phyloP scores from a whole-genome alignment of 1,140 invertebrate species.

The Anadara kagoshimensis region DNA sequence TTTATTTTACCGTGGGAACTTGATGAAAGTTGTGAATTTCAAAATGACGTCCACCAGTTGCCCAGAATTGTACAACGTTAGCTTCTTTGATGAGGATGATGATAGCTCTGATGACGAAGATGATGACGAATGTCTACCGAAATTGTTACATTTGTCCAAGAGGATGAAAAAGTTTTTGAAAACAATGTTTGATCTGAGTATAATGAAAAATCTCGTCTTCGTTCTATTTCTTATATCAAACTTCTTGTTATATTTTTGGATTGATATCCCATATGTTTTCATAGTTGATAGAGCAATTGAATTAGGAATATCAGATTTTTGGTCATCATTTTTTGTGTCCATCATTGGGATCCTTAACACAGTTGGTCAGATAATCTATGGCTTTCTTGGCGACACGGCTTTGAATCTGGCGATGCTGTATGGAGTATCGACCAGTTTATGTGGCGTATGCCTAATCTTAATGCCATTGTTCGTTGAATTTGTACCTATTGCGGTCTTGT shows the following conservation, averaged over 20 bases:
- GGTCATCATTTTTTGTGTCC: constrained; percentile 92
- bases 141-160: constrained; percentile 25
- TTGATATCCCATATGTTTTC: constrained; percentile 70
- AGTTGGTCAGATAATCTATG: constrained; percentile 85
- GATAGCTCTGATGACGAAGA: constrained; percentile 27
- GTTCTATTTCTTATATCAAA: constrained; percentile 55
- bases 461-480: constrained; percentile 57
- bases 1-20: constrained; percentile 66
- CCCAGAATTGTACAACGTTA: constrained; percentile 16
- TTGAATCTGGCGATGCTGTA: constrained; percentile 65
- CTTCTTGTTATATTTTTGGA: constrained; percentile 67
- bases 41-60: constrained; percentile 29
- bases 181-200: constrained; percentile 30
- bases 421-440: constrained; percentile 55
- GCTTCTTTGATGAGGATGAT: constrained; percentile 11
- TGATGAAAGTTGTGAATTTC: constrained; percentile 36
- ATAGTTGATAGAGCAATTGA: constrained; percentile 59
- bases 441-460: constrained; percentile 55
- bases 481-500: constrained; percentile 48
- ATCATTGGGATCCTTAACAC: constrained; percentile 85
- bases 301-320: constrained; percentile 74
- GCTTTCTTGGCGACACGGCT: constrained; percentile 87
- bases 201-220: constrained; percentile 21
- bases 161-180: constrained; percentile 33
- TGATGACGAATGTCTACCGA: constrained; percentile 18